Conservation (phyloP, 2,797 vertebrate species). For the Sternotherus odoratus region DNA sequence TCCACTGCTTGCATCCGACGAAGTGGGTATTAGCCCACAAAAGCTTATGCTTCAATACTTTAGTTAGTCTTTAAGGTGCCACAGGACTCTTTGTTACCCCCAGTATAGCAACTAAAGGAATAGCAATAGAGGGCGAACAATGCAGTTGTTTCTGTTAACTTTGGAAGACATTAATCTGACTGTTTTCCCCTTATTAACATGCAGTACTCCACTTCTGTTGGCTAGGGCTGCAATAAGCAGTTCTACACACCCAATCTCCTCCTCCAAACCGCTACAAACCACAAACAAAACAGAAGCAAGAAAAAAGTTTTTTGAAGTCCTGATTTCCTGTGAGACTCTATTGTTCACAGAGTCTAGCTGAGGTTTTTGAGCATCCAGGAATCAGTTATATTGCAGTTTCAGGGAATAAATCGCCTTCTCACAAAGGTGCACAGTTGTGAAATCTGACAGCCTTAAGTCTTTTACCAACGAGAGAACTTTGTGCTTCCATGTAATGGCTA, state of each 20-base stretch:
- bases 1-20: no score
- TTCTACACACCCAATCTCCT: neutral
- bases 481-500: slow-evolving; percentile 4
- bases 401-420: slow-evolving; percentile 43
- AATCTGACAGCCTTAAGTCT: slow-evolving; percentile 12
- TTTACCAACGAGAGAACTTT: slow-evolving; percentile 44
- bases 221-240: neutral
- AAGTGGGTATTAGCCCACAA: no score
- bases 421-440: slow-evolving; percentile 27
- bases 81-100: no score
- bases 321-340: slow-evolving; percentile 60
- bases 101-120: neutral
- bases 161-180: slow-evolving; percentile 31
- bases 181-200: slow-evolving; percentile 10
- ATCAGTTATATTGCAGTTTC: slow-evolving; percentile 61
- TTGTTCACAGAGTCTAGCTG: slow-evolving; percentile 50
- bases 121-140: neutral
- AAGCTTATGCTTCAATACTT: no score
- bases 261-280: slow-evolving; percentile 2
- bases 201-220: neutral
- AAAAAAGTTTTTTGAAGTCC: slow-evolving; percentile 40
- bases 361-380: slow-evolving; percentile 67
- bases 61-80: no score
- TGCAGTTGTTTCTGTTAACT: slow-evolving; percentile 44
- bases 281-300: slow-evolving; percentile 24